phyloP scores from a whole-genome alignment of 35 echinoderm and acorn worm genomes.

The Ophiothrix spiculata region DNA sequence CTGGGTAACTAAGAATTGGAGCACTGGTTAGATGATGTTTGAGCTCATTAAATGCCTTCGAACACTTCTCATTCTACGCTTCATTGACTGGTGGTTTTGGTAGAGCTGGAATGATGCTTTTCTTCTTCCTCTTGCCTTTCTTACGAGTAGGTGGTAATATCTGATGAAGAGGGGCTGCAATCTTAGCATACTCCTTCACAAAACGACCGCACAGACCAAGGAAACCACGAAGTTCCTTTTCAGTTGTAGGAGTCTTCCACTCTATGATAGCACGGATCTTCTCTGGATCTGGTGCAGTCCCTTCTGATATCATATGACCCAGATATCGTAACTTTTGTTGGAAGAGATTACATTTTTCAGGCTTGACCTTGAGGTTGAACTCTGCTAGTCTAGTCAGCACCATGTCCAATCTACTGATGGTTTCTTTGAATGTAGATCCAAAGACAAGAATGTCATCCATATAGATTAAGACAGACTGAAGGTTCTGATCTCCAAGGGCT shows the following conservation, averaged over 20 bases:
- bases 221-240: conserved; percentile 38
- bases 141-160: conserved; percentile 9
- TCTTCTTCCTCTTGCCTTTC: conserved; percentile 24
- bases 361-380: conserved; percentile 61
- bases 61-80: conserved; percentile 13
- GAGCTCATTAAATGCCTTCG: conserved; percentile 25
- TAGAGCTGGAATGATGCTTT: no score
- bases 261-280: conserved; percentile 19
- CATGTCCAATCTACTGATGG: conserved; percentile 38
- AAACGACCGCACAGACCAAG: conserved; percentile 46
- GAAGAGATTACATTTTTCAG: conserved; percentile 52
- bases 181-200: conserved; percentile 35
- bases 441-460: conserved; percentile 76
- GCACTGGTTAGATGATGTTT: conserved; percentile 19
- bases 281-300: conserved; percentile 55
- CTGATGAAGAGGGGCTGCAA: conserved; percentile 50
- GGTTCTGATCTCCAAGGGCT: conserved; percentile 50
- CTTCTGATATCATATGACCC: conserved; percentile 46
- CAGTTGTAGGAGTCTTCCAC: conserved; percentile 38
- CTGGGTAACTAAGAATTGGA: conserved; percentile 52
- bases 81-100: not conserved
- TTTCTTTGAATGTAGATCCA: conserved; percentile 56
- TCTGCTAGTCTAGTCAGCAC: conserved; percentile 27
- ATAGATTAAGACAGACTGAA: conserved; percentile 56
- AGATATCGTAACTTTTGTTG: conserved; percentile 27